Base-by-base conservation (phyloP, 2,113 vertebrate genomes). In the Marmota monax region DNA sequence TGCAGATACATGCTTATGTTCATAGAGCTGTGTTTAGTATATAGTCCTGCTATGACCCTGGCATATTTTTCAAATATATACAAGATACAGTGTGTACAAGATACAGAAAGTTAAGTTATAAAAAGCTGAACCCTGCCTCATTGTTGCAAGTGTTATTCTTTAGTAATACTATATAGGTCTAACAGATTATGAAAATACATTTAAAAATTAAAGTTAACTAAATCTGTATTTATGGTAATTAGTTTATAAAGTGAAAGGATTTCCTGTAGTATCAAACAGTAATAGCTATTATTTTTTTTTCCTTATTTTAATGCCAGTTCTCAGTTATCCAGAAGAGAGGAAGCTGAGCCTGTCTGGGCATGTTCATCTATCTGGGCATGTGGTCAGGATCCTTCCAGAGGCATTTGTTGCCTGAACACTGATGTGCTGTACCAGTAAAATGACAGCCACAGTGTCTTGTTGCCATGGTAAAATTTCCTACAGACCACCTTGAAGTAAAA, bases 361-460 rank as follows among this genome's bases (percentile, higher is more conserved):
- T 53, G 73, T 37, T 94, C n/a, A 17, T 82, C 5, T 56, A 14
- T 5, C 13, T 3, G 20, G 73, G 10, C 4, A 2, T 63, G 23
- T 74, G 27, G 17, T 17, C 34, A 29, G 29, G 16, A 18, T 17
- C 13, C 2, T 12, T 12, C 9, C 7, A 4, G 8, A 12, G 61
- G 18, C 0, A 1, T 69, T 16, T 10, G 10, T 22, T 61, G 18
- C 7, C 14, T 76, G 17, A 0, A 7, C 4, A 7, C 1, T 16
- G 6, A 11, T 22, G 14, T 25, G 3, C 22, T n/a, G 2, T 53
- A 10, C 11, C n/a, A 65, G 20, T 76, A 53, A 7, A 63, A 56
- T 39, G 2, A 0, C 0, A 39, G 7, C 61, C 17, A 67, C 27
- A 42, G 0, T 88, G 3, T 1, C 23, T 73, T 56, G 4, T 74